Base-by-base conservation (phyloP, 2,888 invertebrate species). In the Norana najaformis region DNA sequence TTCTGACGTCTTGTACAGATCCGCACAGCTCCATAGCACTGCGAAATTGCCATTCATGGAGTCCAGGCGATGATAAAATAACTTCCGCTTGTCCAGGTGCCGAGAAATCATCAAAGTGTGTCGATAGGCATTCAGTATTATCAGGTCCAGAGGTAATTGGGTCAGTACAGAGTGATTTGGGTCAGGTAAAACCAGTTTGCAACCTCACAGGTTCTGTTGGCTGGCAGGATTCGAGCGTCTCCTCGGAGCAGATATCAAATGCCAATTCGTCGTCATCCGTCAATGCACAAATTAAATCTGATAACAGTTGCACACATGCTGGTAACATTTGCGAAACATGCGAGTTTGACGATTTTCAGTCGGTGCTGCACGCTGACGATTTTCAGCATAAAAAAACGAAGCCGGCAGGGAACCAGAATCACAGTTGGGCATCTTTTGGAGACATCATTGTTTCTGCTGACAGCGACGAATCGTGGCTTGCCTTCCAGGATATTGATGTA, bases 311-410 rank as follows among this genome's bases (percentile, higher is more conserved):
- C 69, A 69, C n/a, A n/a, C 69, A 69, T 16, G 6, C 69, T n/a
- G 69, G n/a, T 3, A n/a, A 11, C 8, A 8, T n/a, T n/a, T 69
- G 69, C 69, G 69, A 69, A 69, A 30, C 69, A 13, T 69, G 69
- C 69, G 69, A 69, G 30, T 69, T 69, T 69, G 69, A 69, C 69
- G 69, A 69, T 69, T 69, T 69, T 69, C 69, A 69, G 69, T 69
- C n/a, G n/a, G 69, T n/a, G 13, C n/a, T 69, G 69, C 8, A 69
- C n/a, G 69, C 30, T n/a, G 69, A 69, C 69, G 69, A 69, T 69
- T 69, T 69, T 69, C 30, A 69, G 69, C n/a, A n/a, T n/a, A 11
- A 30, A n/a, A 30, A n/a, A 69, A 69, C 11, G 8, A 69, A n/a
- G n/a, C n/a, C 69, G 13, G n/a, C 30, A 3, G 69, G n/a, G n/a